phyloP scores from a whole-genome alignment of 2,888 invertebrate species.

The Agrotis exclamationis region DNA sequence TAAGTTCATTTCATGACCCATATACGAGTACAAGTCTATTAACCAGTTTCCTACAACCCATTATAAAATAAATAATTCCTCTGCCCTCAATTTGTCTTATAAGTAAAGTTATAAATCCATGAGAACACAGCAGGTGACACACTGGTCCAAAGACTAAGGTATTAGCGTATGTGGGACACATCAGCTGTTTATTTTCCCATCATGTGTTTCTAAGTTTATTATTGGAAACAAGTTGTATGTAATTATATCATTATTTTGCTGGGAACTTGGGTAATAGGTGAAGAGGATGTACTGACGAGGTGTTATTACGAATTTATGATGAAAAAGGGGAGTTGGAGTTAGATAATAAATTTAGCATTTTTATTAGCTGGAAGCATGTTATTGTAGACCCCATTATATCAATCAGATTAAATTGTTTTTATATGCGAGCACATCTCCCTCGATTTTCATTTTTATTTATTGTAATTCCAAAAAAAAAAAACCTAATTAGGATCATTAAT shows the following conservation, averaged over 20 bases:
- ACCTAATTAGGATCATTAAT: too few species aligned
- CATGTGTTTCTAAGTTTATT: constrained; percentile 25
- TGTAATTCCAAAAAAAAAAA: too few species aligned
- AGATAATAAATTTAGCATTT: neutral
- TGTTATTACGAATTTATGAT: neutral
- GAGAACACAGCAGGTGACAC: constrained; percentile 46
- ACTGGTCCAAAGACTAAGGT: neutral
- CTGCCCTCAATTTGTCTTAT: constrained; percentile 31
- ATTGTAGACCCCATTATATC: too few species aligned
- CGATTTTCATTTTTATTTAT: too few species aligned
- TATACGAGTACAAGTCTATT: neutral
- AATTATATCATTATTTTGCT: constrained; percentile 35
- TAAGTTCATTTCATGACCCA: constrained; percentile 1
- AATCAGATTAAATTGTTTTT: too few species aligned
- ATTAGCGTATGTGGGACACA: constrained; percentile 27
- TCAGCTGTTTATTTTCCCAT: constrained; percentile 55
- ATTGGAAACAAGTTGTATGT: constrained; percentile 35
- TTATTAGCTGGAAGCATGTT: too few species aligned
- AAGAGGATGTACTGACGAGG: neutral
- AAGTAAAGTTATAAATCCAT: constrained; percentile 29
- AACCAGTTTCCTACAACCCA: neutral
- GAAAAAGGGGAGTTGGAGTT: neutral
- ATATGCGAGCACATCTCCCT: too few species aligned
- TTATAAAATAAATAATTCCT: constrained; percentile 35
- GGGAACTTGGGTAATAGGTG: constrained; percentile 20